Base-by-base conservation (phyloP, 2,888 invertebrate genomes). In the Calliopum simillimum region DNA sequence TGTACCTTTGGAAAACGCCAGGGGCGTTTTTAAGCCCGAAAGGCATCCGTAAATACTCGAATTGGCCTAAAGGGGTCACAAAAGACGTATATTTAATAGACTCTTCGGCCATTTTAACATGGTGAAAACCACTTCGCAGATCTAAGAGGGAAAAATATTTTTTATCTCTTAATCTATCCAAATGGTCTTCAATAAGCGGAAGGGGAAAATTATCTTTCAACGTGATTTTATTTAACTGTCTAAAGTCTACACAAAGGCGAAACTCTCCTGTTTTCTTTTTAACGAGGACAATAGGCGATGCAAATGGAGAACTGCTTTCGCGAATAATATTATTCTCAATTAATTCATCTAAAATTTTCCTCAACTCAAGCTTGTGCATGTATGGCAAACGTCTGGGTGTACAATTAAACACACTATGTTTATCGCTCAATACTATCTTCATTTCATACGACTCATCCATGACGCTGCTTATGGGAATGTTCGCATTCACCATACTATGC, bases 1-100 rank as follows among this genome's bases (percentile, higher is more conserved):
- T 70, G 53, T 74, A 71, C 8, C 76, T 70, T 51, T 82, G 80
- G 56, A 82, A 81, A 1, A 78, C 76, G 2, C 77, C 68, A 1
- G 79, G 80, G 0, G 77, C 79, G 43, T 81, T 82, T 3, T 72
- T 73, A 4, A 85, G 66, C 4, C 86, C 86, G 78, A 86, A 87
- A 0, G 85, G 86, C 55, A 79, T 69, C 58, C 73, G 70, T 1
- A 58, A 41, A 59, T 79, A 81, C 19, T 83, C 77, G 43, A 74
- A 82, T 41, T 79, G 79, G 1, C 81, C 79, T 19, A 76, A 76
- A 1, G 78, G 80, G 0, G 80, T 81, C 1, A 82, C 74, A 69
- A 84, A 83, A 0, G 82, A 78, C 0, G 82, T 84, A 33, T 77
- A 77, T 53, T 79, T 76, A 47, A 69, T 66, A 16, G 78, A 75